These are phyloP conservation scores for Ailuropoda melanoleuca DNA, from an alignment of 2,113 vertebrate genomes.

Conservation along the genomic window DNA sequence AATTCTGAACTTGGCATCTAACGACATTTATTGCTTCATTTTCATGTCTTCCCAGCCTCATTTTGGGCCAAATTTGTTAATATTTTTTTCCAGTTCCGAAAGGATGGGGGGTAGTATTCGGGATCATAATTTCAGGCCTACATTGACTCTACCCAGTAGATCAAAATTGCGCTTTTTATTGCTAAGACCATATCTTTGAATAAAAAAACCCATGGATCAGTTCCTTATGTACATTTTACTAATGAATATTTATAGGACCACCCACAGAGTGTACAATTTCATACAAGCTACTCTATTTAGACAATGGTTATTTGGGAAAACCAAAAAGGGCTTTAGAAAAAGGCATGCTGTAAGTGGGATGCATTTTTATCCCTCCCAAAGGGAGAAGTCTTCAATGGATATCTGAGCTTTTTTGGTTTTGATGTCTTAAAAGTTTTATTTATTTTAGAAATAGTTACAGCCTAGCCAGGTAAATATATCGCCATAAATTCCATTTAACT, in stretches of 20 bases:
- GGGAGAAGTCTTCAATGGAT: neutral
- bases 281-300: slow-evolving; percentile 42
- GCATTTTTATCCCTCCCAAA: slow-evolving; percentile 32
- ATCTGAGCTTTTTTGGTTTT: neutral
- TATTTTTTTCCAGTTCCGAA: slow-evolving; percentile 51
- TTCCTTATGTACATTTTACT: slow-evolving; percentile 54
- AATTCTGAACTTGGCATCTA: slow-evolving; percentile 58
- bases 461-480: slow-evolving; percentile 67
- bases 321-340: slow-evolving; percentile 32
- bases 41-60: slow-evolving; percentile 8
- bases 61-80: slow-evolving; percentile 47
- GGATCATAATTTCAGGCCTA: slow-evolving; percentile 21
- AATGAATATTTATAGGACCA: slow-evolving; percentile 72
- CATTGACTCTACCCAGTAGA: neutral
- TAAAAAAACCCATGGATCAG: slow-evolving; percentile 47
- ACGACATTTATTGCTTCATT: slow-evolving; percentile 70
- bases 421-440: slow-evolving; percentile 74
- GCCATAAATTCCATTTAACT: slow-evolving; percentile 70
- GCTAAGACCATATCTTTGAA: slow-evolving; percentile 49
- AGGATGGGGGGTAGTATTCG: neutral
- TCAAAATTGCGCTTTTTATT: slow-evolving; percentile 56
- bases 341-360: neutral
- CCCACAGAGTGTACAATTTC: slow-evolving; percentile 45
- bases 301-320: slow-evolving; percentile 52
- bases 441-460: slow-evolving; percentile 76